Conservation (phyloP, 2,888 invertebrate genomes). For the Eurytoma adleriae region DNA sequence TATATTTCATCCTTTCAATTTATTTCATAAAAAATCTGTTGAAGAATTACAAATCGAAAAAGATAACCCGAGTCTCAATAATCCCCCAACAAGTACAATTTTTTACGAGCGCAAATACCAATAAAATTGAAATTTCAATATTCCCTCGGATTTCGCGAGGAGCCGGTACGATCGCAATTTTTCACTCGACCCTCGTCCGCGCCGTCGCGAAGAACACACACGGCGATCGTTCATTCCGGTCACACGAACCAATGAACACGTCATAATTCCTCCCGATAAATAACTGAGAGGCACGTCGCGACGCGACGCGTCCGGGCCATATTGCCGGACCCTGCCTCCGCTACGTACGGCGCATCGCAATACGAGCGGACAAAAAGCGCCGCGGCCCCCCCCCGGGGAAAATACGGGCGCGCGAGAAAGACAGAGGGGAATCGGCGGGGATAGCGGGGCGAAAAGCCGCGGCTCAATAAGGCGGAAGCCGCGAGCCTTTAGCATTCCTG, state of each 20-base stretch:
- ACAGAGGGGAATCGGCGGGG: neutral
- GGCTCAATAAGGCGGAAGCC: slow-evolving; percentile 56
- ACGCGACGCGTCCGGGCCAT: slow-evolving; percentile 18
- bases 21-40: too few relatives aligned
- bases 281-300: slow-evolving; percentile 28
- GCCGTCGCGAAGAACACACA: neutral
- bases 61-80: too few relatives aligned
- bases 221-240: slow-evolving; percentile 25
- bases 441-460: neutral
- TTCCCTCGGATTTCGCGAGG: neutral
- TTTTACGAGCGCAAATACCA: too few relatives aligned
- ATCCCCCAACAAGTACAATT: too few relatives aligned
- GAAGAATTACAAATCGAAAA: too few relatives aligned
- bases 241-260: slow-evolving; percentile 27
- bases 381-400: neutral
- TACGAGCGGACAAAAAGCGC: slow-evolving; percentile 3
- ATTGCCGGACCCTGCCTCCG: slow-evolving; percentile 3
- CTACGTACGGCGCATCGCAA: slow-evolving; percentile 28
- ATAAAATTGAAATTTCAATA: too few relatives aligned
- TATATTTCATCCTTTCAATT: too few relatives aligned
- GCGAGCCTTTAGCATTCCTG: slow-evolving; percentile 64
- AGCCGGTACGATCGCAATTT: slow-evolving; percentile 12
- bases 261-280: slow-evolving; percentile 41
- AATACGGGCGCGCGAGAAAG: neutral
- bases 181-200: slow-evolving; percentile 15